These are phyloP conservation scores for Enhydra lutris DNA, from an alignment of 2,113 vertebrate genomes.

Conservation along the genomic window DNA sequence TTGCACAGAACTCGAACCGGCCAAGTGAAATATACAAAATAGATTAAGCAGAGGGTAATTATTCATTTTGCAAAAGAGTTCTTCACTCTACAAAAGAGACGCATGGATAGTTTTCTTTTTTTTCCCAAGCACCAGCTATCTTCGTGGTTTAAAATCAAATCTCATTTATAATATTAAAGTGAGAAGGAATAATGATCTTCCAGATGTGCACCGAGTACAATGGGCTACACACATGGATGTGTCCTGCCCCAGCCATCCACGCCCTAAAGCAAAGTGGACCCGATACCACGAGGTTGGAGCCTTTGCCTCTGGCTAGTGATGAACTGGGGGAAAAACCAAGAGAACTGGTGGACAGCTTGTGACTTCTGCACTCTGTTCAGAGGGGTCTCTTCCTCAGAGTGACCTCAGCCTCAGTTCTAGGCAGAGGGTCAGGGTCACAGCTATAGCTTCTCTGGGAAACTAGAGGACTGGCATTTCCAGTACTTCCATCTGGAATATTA, in stretches of 20 bases:
- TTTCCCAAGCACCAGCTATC: neutral
- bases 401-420: neutral
- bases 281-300: fast-evolving
- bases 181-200: neutral
- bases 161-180: constrained; percentile 22
- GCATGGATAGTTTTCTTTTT: neutral
- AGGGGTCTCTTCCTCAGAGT: neutral
- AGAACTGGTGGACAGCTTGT: neutral
- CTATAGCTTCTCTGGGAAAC: neutral
- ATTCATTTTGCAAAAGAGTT: constrained; percentile 56
- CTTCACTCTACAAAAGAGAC: neutral
- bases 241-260: too few relatives aligned
- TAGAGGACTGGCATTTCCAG: neutral
- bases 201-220: neutral
- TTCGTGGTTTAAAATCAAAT: constrained; percentile 7
- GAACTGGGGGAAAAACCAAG: neutral
- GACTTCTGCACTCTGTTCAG: neutral
- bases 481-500: constrained; percentile 48
- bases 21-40: constrained; percentile 54
- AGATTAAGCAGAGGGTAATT: constrained; percentile 50
- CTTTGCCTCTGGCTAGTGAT: neutral
- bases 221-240: fast-evolving
- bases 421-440: constrained; percentile 14
- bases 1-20: constrained; percentile 36
- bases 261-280: neutral